phyloP scores from a whole-genome alignment of 2,888 invertebrate genomes.

The Eupithecia abbreviata region DNA sequence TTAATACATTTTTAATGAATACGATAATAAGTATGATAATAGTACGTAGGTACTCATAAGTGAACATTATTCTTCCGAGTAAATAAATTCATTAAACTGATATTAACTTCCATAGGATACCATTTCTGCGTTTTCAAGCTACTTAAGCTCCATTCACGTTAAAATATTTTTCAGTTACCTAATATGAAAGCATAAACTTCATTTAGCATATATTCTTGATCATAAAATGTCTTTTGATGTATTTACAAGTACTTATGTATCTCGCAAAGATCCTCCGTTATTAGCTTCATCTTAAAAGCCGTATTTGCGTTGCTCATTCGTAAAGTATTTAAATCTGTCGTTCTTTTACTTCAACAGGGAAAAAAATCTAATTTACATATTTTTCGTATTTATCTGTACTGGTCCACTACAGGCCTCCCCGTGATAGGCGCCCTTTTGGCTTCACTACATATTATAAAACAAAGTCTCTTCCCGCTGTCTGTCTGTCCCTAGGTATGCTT shows the following conservation, averaged over 20 bases:
- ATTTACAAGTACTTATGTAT: background rate
- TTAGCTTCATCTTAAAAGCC: background rate
- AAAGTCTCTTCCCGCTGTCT: too few species aligned
- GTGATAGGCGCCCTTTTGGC: too few species aligned
- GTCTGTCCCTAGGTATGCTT: too few species aligned
- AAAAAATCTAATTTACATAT: background rate
- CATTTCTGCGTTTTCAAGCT: background rate
- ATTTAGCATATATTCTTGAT: background rate
- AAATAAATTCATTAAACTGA: too few species aligned
- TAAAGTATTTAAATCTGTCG: background rate
- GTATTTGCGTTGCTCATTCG: constrained; percentile 8
- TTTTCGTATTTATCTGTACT: too few species aligned
- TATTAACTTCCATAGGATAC: too few species aligned
- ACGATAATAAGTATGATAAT: too few species aligned
- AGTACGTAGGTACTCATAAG: too few species aligned
- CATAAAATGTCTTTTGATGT: background rate
- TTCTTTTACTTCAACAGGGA: background rate
- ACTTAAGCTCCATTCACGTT: background rate
- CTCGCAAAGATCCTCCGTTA: background rate
- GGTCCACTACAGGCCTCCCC: too few species aligned
- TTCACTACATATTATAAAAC: too few species aligned
- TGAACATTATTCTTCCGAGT: too few species aligned
- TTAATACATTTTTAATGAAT: too few species aligned
- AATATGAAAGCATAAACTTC: background rate
- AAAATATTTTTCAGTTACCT: background rate